These are phyloP conservation scores for Ceratothoa steindachneri DNA, from an alignment of 2,888 invertebrate genomes.

Conservation along the genomic window DNA sequence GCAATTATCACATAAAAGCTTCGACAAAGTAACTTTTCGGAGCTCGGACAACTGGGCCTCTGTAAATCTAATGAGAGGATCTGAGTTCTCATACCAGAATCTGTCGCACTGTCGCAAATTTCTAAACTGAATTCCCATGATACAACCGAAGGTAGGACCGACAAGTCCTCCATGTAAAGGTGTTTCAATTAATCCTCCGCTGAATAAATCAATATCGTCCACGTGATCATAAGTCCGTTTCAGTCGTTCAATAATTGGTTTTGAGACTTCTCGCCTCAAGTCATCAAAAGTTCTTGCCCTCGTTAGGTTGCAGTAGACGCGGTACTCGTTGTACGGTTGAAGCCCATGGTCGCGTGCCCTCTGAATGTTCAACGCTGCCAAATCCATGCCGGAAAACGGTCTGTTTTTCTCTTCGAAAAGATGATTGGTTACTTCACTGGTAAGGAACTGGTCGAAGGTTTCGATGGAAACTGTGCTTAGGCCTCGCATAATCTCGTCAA, in stretches of 20 bases:
- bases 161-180: conserved; percentile 59
- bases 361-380: conserved; percentile 86
- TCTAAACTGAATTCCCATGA: conserved; percentile 59
- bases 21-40: conserved; percentile 58
- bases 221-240: conserved; percentile 55
- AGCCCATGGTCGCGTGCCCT: conserved; percentile 59
- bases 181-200: conserved; percentile 59
- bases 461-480: conserved; percentile 86
- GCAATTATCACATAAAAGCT: conserved; percentile 58
- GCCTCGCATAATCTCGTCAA: conserved; percentile 81
- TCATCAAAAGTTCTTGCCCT: conserved; percentile 56
- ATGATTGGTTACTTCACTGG: conserved; percentile 91
- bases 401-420: conserved; percentile 83
- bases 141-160: conserved; percentile 61
- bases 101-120: conserved; percentile 58
- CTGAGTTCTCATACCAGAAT: conserved; percentile 58
- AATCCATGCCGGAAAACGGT: conserved; percentile 86
- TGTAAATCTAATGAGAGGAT: conserved; percentile 56
- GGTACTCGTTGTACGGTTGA: conserved; percentile 55
- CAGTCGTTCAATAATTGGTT: conserved; percentile 52
- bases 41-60: conserved; percentile 74
- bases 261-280: conserved; percentile 54
- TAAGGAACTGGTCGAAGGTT: conserved; percentile 85
- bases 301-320: conserved; percentile 56
- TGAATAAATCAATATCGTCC: conserved; percentile 61